Conservation (phyloP, 1,140 invertebrate genomes). For the Ctenoplectra terminalis region DNA sequence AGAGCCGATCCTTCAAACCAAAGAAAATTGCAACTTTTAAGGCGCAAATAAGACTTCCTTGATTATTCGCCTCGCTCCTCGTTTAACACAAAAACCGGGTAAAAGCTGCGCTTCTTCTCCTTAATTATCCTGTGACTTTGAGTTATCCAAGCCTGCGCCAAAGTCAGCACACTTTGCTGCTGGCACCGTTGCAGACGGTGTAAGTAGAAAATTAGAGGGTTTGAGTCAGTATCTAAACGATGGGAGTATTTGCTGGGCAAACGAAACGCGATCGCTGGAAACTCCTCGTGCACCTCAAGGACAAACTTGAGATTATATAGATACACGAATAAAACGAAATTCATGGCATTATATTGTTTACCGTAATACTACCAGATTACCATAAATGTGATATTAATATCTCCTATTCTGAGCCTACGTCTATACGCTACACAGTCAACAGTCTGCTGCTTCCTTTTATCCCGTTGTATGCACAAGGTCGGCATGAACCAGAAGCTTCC, state of each 20-base stretch:
- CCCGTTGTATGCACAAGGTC: slow-evolving; percentile 69
- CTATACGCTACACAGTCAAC: slow-evolving; percentile 58
- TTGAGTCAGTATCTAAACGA: slow-evolving; percentile 50
- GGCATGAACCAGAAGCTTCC: slow-evolving; percentile 56
- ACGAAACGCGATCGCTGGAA: slow-evolving; percentile 67
- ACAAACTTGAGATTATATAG: neutral
- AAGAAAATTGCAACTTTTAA: neutral
- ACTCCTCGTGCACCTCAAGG: slow-evolving; percentile 2
- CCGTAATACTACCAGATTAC: slow-evolving; percentile 71
- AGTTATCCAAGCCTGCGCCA: slow-evolving; percentile 39
- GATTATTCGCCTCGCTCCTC: neutral
- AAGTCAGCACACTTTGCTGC: slow-evolving; percentile 48
- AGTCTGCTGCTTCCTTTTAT: slow-evolving; percentile 62
- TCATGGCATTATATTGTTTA: slow-evolving; percentile 69
- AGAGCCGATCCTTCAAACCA: neutral
- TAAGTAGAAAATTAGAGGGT: slow-evolving; percentile 61
- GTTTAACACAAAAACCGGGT: slow-evolving; percentile 22
- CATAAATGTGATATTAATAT: slow-evolving; percentile 77
- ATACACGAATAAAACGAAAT: slow-evolving; percentile 14
- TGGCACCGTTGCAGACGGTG: slow-evolving; percentile 34
- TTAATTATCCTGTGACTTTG: slow-evolving; percentile 46
- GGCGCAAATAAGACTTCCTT: neutral
- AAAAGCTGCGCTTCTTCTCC: slow-evolving; percentile 16
- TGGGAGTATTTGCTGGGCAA: slow-evolving; percentile 72
- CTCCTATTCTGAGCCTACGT: slow-evolving; percentile 45